A percentile compares a stretch with the other conserved stretches of the same genome.
These are phyloP conservation scores for Coturnix japonica DNA, from an alignment of 2,113 vertebrate species.

Conservation along the genomic window DNA sequence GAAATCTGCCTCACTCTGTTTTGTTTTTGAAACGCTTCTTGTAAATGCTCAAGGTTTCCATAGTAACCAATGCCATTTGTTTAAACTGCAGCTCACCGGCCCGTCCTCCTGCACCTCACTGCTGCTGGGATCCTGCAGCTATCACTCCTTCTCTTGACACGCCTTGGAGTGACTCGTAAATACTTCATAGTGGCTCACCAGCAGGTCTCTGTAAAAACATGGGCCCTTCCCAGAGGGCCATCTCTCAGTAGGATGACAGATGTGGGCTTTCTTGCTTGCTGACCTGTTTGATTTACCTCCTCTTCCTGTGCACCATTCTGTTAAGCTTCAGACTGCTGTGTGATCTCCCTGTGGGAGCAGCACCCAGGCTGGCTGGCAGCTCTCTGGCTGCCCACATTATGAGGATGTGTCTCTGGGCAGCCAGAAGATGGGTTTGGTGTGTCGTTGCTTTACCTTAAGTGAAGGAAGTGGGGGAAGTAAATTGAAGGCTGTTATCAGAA, in stretches of 20 bases:
- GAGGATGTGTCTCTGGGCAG: accelerated
- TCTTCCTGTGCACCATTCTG: neutral
- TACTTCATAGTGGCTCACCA: neutral
- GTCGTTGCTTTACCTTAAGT: neutral
- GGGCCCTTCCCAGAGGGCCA: neutral
- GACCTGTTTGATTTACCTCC: neutral
- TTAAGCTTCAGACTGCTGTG: neutral
- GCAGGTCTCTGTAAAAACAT: accelerated
- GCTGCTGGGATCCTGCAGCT: constrained; percentile 5
- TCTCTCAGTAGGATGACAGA: neutral
- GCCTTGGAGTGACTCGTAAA: neutral
- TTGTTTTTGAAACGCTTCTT: constrained; percentile 42
- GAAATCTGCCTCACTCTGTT: constrained; percentile 24
- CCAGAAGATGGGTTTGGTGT: no score
- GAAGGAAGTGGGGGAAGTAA: neutral
- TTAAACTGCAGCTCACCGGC: neutral
- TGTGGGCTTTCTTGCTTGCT: neutral
- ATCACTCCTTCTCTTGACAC: neutral
- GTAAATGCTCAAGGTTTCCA: constrained; percentile 62
- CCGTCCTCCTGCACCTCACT: neutral
- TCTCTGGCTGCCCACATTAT: accelerated
- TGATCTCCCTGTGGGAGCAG: neutral
- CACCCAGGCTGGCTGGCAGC: neutral
- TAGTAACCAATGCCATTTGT: constrained; percentile 62
- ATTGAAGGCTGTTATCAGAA: neutral